Percentiles rank a stretch among this genome's conserved stretches.
Evolutionary conservation across 2,888 invertebrate genomes (phyloP).

Genomic region (Suillia variegata): DNA sequence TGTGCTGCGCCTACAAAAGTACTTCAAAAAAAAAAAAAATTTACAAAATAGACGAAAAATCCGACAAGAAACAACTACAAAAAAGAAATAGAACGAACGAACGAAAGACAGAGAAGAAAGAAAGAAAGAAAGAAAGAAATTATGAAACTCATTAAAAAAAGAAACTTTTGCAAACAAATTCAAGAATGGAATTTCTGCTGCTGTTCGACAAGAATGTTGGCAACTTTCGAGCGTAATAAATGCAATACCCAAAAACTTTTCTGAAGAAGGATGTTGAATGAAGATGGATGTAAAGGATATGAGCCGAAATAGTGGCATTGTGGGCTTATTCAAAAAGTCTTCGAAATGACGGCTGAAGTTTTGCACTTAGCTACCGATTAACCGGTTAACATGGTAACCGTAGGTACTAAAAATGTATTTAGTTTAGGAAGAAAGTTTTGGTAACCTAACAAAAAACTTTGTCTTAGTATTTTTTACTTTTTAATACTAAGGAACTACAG

Average conservation of each 20-base stretch:
- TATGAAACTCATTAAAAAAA: constrained; percentile 50
- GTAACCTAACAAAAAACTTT: too few species aligned
- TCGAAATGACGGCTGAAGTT: too few species aligned
- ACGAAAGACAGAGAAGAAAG: neutral
- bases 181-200: constrained; percentile 28
- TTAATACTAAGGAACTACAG: too few species aligned
- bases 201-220: constrained; percentile 5
- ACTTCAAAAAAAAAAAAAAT: neutral
- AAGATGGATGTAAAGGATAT: too few species aligned
- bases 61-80: neutral
- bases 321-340: too few species aligned
- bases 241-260: constrained; percentile 19
- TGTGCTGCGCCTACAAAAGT: neutral
- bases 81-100: neutral
- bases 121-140: constrained; percentile 29
- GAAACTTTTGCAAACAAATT: constrained; percentile 42
- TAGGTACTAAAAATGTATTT: too few species aligned
- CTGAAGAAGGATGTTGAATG: too few species aligned
- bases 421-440: too few species aligned
- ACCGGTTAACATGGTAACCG: too few species aligned
- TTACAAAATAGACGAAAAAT: neutral
- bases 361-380: too few species aligned
- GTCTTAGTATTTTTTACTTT: too few species aligned
- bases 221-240: constrained; percentile 20
- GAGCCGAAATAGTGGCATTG: too few species aligned